Base-by-base conservation (phyloP, 2,888 invertebrate species). In the Brachylomia viminalis region DNA sequence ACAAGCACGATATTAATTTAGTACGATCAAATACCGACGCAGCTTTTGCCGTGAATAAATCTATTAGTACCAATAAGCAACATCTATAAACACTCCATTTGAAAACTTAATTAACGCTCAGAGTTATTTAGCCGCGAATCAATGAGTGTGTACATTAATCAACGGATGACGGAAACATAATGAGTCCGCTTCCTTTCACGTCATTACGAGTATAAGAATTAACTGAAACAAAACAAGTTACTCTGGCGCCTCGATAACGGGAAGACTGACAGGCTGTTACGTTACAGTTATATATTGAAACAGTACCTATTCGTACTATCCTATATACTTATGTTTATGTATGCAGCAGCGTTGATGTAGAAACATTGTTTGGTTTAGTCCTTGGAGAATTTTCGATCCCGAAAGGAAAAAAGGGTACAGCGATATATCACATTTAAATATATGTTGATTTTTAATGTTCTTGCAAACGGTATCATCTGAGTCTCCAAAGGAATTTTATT, bases 191-290 rank as follows among this genome's bases (percentile, higher is more conserved):
- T 77, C 70, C 72, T 71, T 83, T 79, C 67, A 82, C 75, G 75
- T 78, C 76, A 81, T 81, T 82, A n/a, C n/a, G n/a, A n/a, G n/a
- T n/a, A 71, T 72, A 74, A 76, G 78, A 85, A 82, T 85, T 79
- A 85, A 78, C 72, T 64, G 59, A 85, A 85, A 78, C 83, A 78
- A 77, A 84, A 85, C 74, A 85, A 79, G 82, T 82, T 64, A 64
- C 61, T 70, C 61, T 65, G 76, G 71, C 67, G 85, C 82, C 64
- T 85, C 71, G 73, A 73, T 76, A 77, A 38, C 61, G 56, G 30
- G 20, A 62, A 71, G 33, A 71, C 80, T 61, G 80, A 71, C 80
- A 71, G 71, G 72, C 67, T 62, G 54, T 84, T 76, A 73, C 56
- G 68, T 42, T 54, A 67, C 59, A 66, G 30, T 45, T 76, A 84